Percentiles rank a stretch among this genome's conserved stretches.
phyloP scores from a whole-genome alignment of 2,888 invertebrate species.

The Steinernema carpocapsae region DNA sequence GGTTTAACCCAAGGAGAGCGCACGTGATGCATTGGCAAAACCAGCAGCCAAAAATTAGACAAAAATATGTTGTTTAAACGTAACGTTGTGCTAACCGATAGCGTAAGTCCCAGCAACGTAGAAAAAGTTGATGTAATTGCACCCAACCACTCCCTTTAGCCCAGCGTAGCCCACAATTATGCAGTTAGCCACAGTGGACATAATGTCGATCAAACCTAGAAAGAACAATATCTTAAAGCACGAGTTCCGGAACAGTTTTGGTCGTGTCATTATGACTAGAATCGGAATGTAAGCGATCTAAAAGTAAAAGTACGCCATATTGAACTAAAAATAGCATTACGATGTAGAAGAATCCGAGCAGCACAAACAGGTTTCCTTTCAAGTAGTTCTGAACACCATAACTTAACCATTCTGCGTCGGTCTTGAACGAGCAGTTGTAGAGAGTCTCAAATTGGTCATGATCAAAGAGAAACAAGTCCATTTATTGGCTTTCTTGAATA shows the following conservation, averaged over 20 bases:
- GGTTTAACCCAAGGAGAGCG: neutral
- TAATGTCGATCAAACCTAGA: neutral
- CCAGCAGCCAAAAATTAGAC: neutral
- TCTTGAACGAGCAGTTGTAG: constrained; percentile 21
- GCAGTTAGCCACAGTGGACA: neutral
- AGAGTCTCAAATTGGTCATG: neutral
- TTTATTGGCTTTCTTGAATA: too few relatives aligned
- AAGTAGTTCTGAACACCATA: neutral
- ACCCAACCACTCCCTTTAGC: neutral
- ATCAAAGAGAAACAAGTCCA: neutral
- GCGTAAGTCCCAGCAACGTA: neutral
- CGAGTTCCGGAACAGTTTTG: neutral
- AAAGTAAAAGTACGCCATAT: too few relatives aligned
- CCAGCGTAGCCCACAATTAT: neutral
- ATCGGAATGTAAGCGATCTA: neutral
- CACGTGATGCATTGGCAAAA: neutral
- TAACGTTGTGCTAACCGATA: neutral
- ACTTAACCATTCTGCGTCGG: constrained; percentile 8
- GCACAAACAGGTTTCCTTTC: neutral
- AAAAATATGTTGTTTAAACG: neutral
- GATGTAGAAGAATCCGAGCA: neutral
- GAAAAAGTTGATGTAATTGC: neutral
- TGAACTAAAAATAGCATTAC: too few relatives aligned
- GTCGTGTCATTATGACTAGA: neutral
- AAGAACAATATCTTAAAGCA: constrained; percentile 7